Evolutionary conservation across 2,888 invertebrate species (phyloP).

Genomic region (Sinotaia quadrata): DNA sequence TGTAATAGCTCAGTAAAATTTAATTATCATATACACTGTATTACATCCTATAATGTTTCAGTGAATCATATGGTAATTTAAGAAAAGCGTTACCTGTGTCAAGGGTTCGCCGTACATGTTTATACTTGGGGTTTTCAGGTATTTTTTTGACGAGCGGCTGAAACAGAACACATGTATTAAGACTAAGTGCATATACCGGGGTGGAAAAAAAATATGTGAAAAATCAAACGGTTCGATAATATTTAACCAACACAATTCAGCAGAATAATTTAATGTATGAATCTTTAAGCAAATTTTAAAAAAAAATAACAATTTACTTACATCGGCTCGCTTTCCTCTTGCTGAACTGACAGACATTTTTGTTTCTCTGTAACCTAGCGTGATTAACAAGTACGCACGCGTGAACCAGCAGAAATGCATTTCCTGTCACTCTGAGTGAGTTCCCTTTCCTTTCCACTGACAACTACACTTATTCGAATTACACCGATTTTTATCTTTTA

Average conservation of each 20-base stretch:
- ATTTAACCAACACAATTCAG: no score
- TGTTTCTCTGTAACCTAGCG: conserved; percentile 52
- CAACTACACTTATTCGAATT: no score
- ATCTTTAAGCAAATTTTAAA: background rate
- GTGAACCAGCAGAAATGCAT: background rate
- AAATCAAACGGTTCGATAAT: no score
- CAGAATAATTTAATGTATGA: no score
- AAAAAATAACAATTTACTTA: conserved; percentile 41
- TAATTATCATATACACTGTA: no score
- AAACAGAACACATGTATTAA: conserved; percentile 33
- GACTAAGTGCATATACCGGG: background rate
- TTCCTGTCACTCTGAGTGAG: conserved; percentile 5
- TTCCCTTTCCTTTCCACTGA: no score
- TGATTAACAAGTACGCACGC: conserved; percentile 37
- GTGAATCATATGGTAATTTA: no score
- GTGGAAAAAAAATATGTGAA: background rate
- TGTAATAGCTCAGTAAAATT: no score
- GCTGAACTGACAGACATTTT: conserved; percentile 66
- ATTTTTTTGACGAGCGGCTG: conserved; percentile 68
- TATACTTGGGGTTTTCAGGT: conserved; percentile 71
- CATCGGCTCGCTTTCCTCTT: conserved; percentile 55
- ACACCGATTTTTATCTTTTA: no score
- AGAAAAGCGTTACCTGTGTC: conserved; percentile 72
- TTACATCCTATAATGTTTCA: no score
- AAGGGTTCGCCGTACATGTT: conserved; percentile 67